Evolutionary conservation across 1,140 invertebrate genomes (phyloP).

Genomic region (Reticulitermes speratus): DNA sequence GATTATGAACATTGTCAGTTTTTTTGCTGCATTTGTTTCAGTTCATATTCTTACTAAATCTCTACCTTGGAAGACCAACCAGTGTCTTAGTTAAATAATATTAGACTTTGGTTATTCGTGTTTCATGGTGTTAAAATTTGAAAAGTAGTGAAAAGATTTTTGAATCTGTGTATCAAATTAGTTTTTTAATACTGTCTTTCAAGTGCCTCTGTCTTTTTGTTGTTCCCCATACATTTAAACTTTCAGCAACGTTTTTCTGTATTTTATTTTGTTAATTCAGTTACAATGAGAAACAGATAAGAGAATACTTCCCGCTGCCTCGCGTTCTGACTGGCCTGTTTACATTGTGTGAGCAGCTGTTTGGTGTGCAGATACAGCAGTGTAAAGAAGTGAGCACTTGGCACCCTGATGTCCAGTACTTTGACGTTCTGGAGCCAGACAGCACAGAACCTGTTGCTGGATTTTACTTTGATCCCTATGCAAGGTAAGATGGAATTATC

Average conservation of each 20-base stretch:
- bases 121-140: no score
- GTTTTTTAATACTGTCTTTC: no score
- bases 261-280: constrained; percentile 45
- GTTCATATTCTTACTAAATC: no score
- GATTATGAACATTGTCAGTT: no score
- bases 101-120: no score
- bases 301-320: constrained; percentile 81
- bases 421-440: constrained; percentile 74
- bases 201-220: no score
- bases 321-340: constrained; percentile 76
- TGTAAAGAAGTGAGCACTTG: constrained; percentile 61
- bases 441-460: constrained; percentile 65
- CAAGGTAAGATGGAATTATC: constrained; percentile 48
- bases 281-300: constrained; percentile 68
- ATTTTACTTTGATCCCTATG: constrained; percentile 83
- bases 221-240: no score
- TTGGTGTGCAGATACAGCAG: constrained; percentile 80
- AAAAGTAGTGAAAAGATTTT: no score
- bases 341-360: constrained; percentile 70
- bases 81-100: no score
- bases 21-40: no score
- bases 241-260: constrained; percentile 29
- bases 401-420: constrained; percentile 84
- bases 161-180: no score
- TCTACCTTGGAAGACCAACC: no score